A percentile compares a stretch with the other conserved stretches of the same genome.
These are phyloP conservation scores for Hyphantria cunea DNA, from an alignment of 1,140 invertebrate species.

Conservation along the genomic window DNA sequence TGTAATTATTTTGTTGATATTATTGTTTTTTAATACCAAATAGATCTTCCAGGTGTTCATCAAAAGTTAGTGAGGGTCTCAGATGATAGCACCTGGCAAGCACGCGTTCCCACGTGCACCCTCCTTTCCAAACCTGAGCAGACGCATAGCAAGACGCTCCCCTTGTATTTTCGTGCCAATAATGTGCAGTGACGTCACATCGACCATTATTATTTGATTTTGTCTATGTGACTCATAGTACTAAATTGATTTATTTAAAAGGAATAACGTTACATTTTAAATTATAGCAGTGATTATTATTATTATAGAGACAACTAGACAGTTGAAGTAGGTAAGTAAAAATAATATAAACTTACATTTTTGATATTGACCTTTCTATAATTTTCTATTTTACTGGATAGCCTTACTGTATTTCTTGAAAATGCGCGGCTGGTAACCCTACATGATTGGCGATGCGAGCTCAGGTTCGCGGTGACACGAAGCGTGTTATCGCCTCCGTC, in stretches of 20 bases:
- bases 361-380: too few species aligned
- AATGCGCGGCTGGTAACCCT: slow-evolving; percentile 59
- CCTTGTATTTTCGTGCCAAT: slow-evolving; percentile 31
- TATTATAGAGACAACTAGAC: too few species aligned
- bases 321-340: too few species aligned
- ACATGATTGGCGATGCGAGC: slow-evolving; percentile 37
- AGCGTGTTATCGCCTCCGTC: slow-evolving; percentile 66
- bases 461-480: slow-evolving; percentile 55
- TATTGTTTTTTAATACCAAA: slow-evolving; percentile 12
- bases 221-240: slow-evolving; percentile 50
- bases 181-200: slow-evolving; percentile 36
- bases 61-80: slow-evolving; percentile 38
- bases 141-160: slow-evolving; percentile 39
- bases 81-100: slow-evolving; percentile 65
- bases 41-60: slow-evolving; percentile 57
- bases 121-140: slow-evolving; percentile 40
- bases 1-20: background rate
- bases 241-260: slow-evolving; percentile 54
- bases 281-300: background rate
- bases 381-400: too few species aligned
- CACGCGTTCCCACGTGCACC: slow-evolving; percentile 72
- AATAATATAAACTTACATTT: too few species aligned
- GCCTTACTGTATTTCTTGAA: too few species aligned
- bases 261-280: background rate
- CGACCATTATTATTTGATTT: slow-evolving; percentile 36